A percentile compares a stretch with the other conserved stretches of the same genome.
These are phyloP conservation scores for Pogonocherus hispidulus DNA, from an alignment of 2,888 invertebrate genomes.

Conservation along the genomic window DNA sequence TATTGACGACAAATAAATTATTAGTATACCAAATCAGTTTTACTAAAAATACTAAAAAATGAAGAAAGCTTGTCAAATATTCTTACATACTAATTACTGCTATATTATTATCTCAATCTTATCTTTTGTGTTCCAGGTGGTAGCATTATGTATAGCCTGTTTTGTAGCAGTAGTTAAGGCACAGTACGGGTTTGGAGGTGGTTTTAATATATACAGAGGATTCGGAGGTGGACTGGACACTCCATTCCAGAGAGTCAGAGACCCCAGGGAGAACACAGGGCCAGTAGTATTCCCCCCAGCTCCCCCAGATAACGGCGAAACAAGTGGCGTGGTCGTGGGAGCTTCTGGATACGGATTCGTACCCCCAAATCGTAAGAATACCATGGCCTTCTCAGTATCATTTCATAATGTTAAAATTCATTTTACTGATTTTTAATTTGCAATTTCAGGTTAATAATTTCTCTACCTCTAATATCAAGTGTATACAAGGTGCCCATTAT, in stretches of 20 bases:
- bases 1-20: too few species aligned
- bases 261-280: slow-evolving; percentile 77
- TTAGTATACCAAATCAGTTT: too few species aligned
- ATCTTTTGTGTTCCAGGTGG: slow-evolving; percentile 47
- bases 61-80: too few species aligned
- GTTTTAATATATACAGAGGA: slow-evolving; percentile 66
- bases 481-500: too few species aligned
- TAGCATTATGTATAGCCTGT: slow-evolving; percentile 54
- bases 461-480: too few species aligned
- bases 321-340: slow-evolving; percentile 86
- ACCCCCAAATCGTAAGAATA: slow-evolving; percentile 74
- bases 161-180: slow-evolving; percentile 62
- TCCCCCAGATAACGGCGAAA: slow-evolving; percentile 75
- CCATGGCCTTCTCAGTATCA: too few species aligned
- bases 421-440: not conserved
- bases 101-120: not conserved
- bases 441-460: not conserved
- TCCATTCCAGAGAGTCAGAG: slow-evolving; percentile 70
- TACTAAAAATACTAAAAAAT: too few species aligned
- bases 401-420: not conserved
- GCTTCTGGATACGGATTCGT: slow-evolving; percentile 90
- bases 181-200: slow-evolving; percentile 64
- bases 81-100: too few species aligned
- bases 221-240: slow-evolving; percentile 69
- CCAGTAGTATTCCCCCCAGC: slow-evolving; percentile 86